Conservation (phyloP, 2,888 invertebrate genomes). For the Ryuthela nishihirai region DNA sequence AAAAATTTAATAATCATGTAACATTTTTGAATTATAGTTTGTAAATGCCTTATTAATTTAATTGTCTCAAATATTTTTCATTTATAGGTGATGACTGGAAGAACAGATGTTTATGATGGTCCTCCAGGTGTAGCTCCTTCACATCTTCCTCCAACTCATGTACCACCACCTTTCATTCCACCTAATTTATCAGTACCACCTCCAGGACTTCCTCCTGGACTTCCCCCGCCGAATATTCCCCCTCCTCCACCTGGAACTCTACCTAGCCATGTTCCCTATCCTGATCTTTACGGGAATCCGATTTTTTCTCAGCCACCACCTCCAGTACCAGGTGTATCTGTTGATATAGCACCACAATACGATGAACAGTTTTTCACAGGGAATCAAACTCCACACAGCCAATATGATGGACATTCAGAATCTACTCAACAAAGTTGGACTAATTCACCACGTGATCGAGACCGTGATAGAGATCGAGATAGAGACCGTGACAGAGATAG, state of each 20-base stretch:
- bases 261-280: constrained; percentile 28
- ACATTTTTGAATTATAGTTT: neutral
- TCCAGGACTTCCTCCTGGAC: constrained; percentile 42
- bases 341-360: constrained; percentile 23
- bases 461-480: constrained; percentile 39
- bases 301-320: constrained; percentile 15
- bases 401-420: constrained; percentile 27
- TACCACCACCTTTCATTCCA: constrained; percentile 34
- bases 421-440: constrained; percentile 38
- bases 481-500: constrained; percentile 12
- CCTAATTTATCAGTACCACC: constrained; percentile 30
- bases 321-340: constrained; percentile 10
- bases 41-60: neutral
- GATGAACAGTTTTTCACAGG: constrained; percentile 33
- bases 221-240: constrained; percentile 47
- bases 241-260: constrained; percentile 40
- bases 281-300: constrained; percentile 25
- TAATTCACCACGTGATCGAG: constrained; percentile 39
- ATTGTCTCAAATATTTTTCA: neutral
- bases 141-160: constrained; percentile 32
- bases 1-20: no score
- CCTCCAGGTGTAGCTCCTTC: constrained; percentile 31
- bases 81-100: constrained; percentile 30
- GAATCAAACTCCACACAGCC: constrained; percentile 7
- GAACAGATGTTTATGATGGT: constrained; percentile 32